These are phyloP conservation scores for Ptilorrhoa leucosticta DNA, from an alignment of 2,113 vertebrate genomes.

Conservation along the genomic window DNA sequence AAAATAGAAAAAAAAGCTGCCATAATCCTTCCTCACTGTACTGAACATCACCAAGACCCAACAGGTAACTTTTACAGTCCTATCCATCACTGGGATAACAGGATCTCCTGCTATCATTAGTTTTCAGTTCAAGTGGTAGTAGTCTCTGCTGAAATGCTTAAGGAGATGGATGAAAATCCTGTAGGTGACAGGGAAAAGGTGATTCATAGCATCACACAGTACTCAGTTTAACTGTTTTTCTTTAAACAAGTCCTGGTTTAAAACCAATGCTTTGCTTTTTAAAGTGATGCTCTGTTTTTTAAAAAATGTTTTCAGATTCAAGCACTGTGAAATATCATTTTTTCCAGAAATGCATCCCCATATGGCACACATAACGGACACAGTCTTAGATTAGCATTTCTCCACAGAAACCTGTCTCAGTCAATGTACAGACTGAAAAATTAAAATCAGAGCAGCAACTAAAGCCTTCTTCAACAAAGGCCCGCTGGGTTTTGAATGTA, in stretches of 20 bases:
- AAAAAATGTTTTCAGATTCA: neutral
- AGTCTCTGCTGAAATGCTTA: neutral
- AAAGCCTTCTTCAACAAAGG: neutral
- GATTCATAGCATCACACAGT: neutral
- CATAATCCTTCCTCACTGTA: neutral
- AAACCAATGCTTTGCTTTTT: neutral
- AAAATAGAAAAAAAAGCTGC: neutral
- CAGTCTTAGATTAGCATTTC: neutral
- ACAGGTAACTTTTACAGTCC: neutral
- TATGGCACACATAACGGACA: neutral
- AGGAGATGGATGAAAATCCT: constrained; percentile 8
- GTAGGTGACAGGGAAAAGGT: neutral
- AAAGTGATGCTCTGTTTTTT: neutral
- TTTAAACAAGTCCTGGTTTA: neutral
- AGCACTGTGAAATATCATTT: neutral
- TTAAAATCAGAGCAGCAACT: neutral
- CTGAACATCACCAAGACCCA: neutral
- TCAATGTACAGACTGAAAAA: neutral
- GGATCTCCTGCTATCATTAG: neutral
- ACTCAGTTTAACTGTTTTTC: neutral
- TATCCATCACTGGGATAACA: constrained; percentile 8
- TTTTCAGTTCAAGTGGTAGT: neutral
- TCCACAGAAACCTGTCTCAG: neutral
- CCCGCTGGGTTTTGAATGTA: neutral
- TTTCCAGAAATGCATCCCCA: neutral